Percentiles rank a stretch among this genome's conserved stretches.
Conservation (phyloP, 2,888 invertebrate genomes). For the Himalopsyche tibetana region DNA sequence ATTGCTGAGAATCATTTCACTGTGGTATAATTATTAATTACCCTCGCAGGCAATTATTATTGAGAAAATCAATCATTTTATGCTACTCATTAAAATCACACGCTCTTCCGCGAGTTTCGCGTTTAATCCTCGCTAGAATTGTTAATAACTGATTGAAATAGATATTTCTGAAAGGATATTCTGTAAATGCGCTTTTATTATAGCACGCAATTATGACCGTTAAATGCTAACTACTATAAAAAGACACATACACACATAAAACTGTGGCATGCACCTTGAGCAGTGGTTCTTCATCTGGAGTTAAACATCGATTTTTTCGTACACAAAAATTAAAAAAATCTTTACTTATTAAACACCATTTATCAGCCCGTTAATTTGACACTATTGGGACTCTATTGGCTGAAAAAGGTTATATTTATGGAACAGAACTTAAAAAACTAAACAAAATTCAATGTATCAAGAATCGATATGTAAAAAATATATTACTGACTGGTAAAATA, state of each 20-base stretch:
- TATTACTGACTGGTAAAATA: too few relatives aligned
- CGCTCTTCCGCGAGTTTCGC: not conserved
- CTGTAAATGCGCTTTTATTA: not conserved
- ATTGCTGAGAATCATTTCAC: not conserved
- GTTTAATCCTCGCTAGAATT: not conserved
- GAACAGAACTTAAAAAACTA: too few relatives aligned
- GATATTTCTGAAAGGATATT: slow-evolving; percentile 9
- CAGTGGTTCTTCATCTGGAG: not conserved
- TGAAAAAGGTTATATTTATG: too few relatives aligned
- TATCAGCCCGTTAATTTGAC: too few relatives aligned
- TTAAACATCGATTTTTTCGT: too few relatives aligned
- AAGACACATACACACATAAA: not conserved
- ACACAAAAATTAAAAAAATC: too few relatives aligned
- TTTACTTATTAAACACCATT: too few relatives aligned
- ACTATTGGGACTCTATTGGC: too few relatives aligned
- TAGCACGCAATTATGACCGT: slow-evolving; percentile 22
- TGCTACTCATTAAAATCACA: not conserved
- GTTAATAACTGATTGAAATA: slow-evolving; percentile 12
- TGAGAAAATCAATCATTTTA: not conserved
- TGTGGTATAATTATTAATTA: not conserved
- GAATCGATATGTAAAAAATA: too few relatives aligned
- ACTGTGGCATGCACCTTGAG: not conserved
- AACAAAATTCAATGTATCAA: too few relatives aligned
- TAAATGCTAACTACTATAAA: slow-evolving; percentile 20
- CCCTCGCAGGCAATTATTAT: not conserved